phyloP scores from a whole-genome alignment of 2,888 invertebrate genomes.

The Hyles lineata region DNA sequence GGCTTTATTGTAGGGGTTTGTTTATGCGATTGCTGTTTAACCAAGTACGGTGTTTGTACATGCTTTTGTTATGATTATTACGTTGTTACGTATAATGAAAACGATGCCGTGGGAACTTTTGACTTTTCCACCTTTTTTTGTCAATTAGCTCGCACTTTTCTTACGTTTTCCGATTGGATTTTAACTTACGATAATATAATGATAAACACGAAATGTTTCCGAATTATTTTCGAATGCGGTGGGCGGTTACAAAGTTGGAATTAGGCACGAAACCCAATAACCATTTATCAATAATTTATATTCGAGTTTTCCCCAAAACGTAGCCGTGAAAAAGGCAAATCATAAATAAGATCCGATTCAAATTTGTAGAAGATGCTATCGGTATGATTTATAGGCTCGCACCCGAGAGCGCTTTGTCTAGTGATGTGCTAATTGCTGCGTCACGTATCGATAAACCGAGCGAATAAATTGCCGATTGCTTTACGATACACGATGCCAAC shows the following conservation, averaged over 20 bases:
- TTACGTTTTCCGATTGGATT: constrained; percentile 52
- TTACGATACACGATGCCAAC: constrained; percentile 31
- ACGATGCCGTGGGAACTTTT: constrained; percentile 67
- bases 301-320: constrained; percentile 81
- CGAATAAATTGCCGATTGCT: constrained; percentile 46
- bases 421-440: constrained; percentile 80
- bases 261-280: constrained; percentile 75
- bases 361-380: constrained; percentile 86
- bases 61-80: constrained; percentile 83
- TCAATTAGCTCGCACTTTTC: constrained; percentile 41
- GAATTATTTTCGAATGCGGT: constrained; percentile 47
- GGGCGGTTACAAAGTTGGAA: constrained; percentile 65
- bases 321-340: constrained; percentile 85
- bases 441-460: constrained; percentile 69
- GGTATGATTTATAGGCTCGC: constrained; percentile 83
- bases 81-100: constrained; percentile 77
- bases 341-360: constrained; percentile 86
- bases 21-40: constrained; percentile 85
- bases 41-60: constrained; percentile 82
- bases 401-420: constrained; percentile 80
- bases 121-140: constrained; percentile 44
- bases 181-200: constrained; percentile 34
- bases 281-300: constrained; percentile 82
- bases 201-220: constrained; percentile 44
- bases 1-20: constrained; percentile 85